Evolutionary conservation across 2,888 invertebrate genomes (phyloP), one percentile per base, ranked within the genome.

Genomic region (Amphimallon solstitiale): DNA sequence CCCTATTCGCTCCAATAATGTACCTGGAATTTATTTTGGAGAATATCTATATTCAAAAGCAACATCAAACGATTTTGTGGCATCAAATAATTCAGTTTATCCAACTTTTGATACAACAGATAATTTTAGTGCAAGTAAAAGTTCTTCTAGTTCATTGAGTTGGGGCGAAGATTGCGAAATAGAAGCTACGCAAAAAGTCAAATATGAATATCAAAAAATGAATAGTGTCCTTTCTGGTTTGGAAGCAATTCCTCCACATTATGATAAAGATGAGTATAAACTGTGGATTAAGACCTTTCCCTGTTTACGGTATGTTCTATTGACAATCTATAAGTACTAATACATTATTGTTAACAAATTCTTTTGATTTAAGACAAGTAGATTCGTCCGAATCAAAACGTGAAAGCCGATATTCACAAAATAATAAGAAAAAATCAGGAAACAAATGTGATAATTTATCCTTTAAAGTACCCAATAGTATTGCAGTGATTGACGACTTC

Each of bases 231-330:
- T 88, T 29, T 86, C 86, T 72, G 82, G 86, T 76, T 84, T 85
- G 71, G 85, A 85, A 19, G 84, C 85, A 68, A 83, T 84, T 46
- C 80, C 80, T 0, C 71, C 84, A 29, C 81, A 84, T 48, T 85
- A 85, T 61, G 85, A 87, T 68, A 78, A 84, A 68, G 85, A 87
- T 35, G 88, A 88, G 76, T 87, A 87, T 73, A 83, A 83, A 65
- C 86, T 87, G 73, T 88, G 88, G 88, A 84, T 84, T 67, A 80
- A 84, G 65, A 78, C 85, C 38, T 88, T 87, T 79, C 87, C 87
- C 69, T 85, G 86, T 72, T 81, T 88, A 72, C 85, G 86, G 87
- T 87, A 77, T 66, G 61, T 12, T 23, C 5, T 29, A 46, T 52
- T 51, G 12, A 6, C 15, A 29, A 21, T 15, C 1, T 12, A 14